Base-by-base conservation (phyloP, 2,797 vertebrate genomes). In the Brachymystax lenok region DNA sequence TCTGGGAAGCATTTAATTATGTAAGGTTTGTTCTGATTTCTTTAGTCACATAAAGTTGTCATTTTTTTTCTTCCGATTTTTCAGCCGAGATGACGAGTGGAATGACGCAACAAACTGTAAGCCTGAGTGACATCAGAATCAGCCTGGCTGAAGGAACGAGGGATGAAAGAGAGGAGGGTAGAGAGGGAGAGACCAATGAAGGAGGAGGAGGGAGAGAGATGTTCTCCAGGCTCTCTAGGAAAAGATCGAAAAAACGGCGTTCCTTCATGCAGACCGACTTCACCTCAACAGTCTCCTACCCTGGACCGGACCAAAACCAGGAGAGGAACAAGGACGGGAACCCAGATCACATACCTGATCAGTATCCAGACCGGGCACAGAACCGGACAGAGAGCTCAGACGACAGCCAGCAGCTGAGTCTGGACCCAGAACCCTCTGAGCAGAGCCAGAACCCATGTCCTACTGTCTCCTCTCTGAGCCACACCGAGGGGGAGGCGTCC, bases 241-340 rank as follows among this genome's bases (percentile, higher is more conserved):
- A 90, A 82, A 92, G 90, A 79, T 93, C 91, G 56, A 90, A 90
- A 14, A 95, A 95, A 76, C 93, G 94, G 0, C 93, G 94, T 10
- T 95, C 95, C 56, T 95, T 91, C 77, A 83, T 95, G 89, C 93
- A 95, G 86, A 95, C 94, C 0, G 85, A 92, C 81, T 94, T 87
- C 75, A 95, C 95, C 16, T 94, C 94, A 2, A 90, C 74, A 59
- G 94, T 95, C 59, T 93, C 94, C 1, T 94, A 91, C 80, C 94
- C 95, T 71, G 89, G 89, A 68, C 82, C 86, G 56, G 80, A 89
- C 66, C 54, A 76, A 30, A 73, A 87, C 46, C 77, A 84, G 19
- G 82, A 76, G 70, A 80, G 84, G 40, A 81, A 84, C 69, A 12
- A 8, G 30, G 33, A 80, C 30, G 74, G 16, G 78, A 71, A 16